A percentile compares a stretch with the other conserved stretches of the same genome.
phyloP scores from a whole-genome alignment of 1,140 invertebrate genomes.

The Scaptodrosophila lebanonensis region DNA sequence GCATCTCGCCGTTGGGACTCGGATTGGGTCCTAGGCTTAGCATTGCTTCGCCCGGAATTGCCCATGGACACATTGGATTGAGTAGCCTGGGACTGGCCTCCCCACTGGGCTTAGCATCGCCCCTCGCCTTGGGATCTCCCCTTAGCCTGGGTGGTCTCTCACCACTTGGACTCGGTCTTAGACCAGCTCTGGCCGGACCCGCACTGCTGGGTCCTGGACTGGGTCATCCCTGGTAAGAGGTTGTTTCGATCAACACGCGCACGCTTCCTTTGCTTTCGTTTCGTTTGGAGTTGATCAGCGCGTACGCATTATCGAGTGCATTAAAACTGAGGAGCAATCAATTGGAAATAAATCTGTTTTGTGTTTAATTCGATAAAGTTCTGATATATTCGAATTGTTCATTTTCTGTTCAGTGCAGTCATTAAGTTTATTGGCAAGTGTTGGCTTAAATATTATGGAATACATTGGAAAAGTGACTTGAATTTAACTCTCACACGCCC shows the following conservation, averaged over 20 bases:
- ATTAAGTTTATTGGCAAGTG: constrained; percentile 12
- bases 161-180: constrained; percentile 24
- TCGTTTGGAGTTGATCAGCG: constrained; percentile 4
- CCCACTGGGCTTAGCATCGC: constrained; percentile 29
- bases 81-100: constrained; percentile 13
- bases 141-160: constrained; percentile 48
- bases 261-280: constrained; percentile 20
- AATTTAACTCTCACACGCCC: constrained; percentile 44
- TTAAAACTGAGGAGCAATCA: too few species aligned
- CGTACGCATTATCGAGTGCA: too few species aligned
- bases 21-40: constrained; percentile 32
- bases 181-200: constrained; percentile 17
- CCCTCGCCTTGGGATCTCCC: constrained; percentile 45
- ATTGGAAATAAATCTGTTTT: not conserved
- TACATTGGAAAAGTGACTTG: constrained; percentile 28
- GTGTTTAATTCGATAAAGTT: constrained; percentile 2
- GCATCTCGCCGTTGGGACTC: constrained; percentile 31
- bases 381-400: constrained; percentile 25
- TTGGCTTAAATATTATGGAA: constrained; percentile 18
- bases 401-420: constrained; percentile 14
- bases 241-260: not conserved
- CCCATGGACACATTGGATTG: not conserved
- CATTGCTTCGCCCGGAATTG: constrained; percentile 13
- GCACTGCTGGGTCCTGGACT: constrained; percentile 17
- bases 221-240: constrained; percentile 61